Percentiles rank a stretch among this genome's conserved stretches.
phyloP scores from a whole-genome alignment of 2,797 vertebrate species.

The Siniperca obscura region DNA sequence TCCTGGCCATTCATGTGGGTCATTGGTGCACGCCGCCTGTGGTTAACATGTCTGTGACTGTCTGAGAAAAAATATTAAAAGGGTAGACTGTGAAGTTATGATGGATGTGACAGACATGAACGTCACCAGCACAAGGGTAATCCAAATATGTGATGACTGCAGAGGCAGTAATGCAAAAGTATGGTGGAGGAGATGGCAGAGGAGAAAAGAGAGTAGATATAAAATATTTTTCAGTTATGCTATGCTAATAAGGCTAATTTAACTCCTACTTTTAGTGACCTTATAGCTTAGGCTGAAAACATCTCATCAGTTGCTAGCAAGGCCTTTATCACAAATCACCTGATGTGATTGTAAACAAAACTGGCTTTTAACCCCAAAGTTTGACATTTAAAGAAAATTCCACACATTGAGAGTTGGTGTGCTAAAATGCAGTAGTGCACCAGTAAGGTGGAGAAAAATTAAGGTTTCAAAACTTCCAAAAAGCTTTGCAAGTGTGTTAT shows the following conservation, averaged over 20 bases:
- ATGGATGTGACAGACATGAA: not conserved
- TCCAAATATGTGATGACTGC: not conserved
- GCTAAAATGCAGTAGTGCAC: not conserved
- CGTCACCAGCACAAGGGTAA: not conserved
- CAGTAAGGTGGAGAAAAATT: not conserved
- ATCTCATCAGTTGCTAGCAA: not conserved
- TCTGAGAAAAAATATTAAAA: not conserved
- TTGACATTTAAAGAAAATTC: not conserved
- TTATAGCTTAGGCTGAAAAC: not conserved
- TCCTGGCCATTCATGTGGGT: slow-evolving; percentile 69
- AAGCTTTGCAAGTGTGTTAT: too few relatives aligned
- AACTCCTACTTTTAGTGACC: not conserved
- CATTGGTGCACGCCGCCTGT: slow-evolving; percentile 37
- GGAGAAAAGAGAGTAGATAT: not conserved
- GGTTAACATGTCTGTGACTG: slow-evolving; percentile 33
- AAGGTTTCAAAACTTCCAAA: not conserved
- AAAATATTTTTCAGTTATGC: not conserved
- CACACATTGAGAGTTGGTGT: not conserved
- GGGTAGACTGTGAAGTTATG: not conserved
- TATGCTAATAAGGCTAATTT: not conserved
- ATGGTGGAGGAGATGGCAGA: not conserved
- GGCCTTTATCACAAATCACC: not conserved
- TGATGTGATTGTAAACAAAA: not conserved
- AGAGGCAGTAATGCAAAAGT: not conserved
- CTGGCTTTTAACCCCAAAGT: too few relatives aligned